These are phyloP conservation scores for Coelopa frigida DNA, from an alignment of 1,140 invertebrate genomes.

Conservation along the genomic window DNA sequence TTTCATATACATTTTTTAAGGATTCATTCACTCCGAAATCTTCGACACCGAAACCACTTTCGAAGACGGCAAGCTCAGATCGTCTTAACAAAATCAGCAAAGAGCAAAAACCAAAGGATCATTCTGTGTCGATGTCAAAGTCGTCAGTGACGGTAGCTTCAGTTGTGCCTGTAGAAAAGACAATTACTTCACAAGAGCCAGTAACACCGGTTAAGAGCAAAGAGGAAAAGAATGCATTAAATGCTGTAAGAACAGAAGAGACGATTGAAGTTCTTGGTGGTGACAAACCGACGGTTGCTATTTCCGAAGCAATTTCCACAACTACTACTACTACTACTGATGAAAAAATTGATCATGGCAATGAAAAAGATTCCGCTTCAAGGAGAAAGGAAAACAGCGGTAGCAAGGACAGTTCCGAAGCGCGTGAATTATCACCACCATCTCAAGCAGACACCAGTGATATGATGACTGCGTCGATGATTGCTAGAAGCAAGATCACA, in stretches of 20 bases:
- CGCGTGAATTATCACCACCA: constrained; percentile 35
- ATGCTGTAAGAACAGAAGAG: constrained; percentile 42
- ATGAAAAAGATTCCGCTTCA: no score
- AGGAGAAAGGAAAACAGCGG: constrained; percentile 6
- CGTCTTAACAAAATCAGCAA: constrained; percentile 32
- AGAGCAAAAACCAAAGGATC: constrained; percentile 26
- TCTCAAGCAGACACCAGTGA: constrained; percentile 21
- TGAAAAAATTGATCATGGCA: constrained; percentile 29
- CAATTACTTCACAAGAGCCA: constrained; percentile 1
- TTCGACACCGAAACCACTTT: constrained; percentile 35
- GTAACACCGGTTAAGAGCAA: constrained; percentile 22
- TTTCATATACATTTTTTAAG: constrained; percentile 11
- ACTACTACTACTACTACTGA: constrained; percentile 5
- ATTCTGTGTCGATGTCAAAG: constrained; percentile 23
- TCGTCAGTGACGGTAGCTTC: constrained; percentile 15
- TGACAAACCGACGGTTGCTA: constrained; percentile 19
- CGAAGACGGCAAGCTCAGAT: constrained; percentile 36
- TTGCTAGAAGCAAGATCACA: constrained; percentile 61
- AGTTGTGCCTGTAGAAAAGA: constrained; percentile 13
- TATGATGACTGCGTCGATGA: constrained; percentile 55
- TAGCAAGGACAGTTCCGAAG: constrained; percentile 40
- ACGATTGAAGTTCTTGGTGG: no score
- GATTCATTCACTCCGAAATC: constrained; percentile 33
- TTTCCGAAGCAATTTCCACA: background rate
- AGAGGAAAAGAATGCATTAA: constrained; percentile 42